phyloP scores from a whole-genome alignment of 2,113 vertebrate genomes.

The Gorsachius goisagi region DNA sequence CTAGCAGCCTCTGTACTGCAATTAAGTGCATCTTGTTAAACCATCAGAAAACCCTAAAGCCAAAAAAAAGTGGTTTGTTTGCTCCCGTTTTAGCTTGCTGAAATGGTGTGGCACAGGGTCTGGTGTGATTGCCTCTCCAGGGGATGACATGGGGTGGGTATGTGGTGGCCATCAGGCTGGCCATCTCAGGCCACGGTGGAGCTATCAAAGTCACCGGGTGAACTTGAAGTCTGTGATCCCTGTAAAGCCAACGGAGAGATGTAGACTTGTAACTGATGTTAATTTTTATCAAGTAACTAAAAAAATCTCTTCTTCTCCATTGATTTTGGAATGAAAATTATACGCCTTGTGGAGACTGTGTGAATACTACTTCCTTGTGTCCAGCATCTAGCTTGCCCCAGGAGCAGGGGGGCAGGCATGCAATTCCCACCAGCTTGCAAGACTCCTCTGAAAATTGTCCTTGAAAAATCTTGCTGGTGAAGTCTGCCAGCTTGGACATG shows the following conservation, averaged over 20 bases:
- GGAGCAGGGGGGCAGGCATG: neutral
- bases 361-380: neutral
- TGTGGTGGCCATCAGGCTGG: neutral
- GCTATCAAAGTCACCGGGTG: neutral
- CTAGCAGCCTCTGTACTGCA: neutral
- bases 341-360: neutral
- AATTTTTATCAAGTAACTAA: neutral
- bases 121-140: neutral
- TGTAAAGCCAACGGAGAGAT: neutral
- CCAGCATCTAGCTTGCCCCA: fast-evolving
- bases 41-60: neutral
- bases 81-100: neutral
- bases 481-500: neutral
- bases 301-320: neutral
- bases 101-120: neutral
- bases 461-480: neutral
- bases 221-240: neutral
- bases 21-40: neutral
- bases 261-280: neutral
- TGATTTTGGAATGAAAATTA: neutral
- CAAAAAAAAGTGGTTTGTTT: neutral
- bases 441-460: neutral
- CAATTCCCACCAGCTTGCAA: neutral
- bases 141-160: neutral
- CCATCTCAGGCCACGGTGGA: neutral